phyloP scores from a whole-genome alignment of 2,888 invertebrate species.

The Drosophila algonquin region DNA sequence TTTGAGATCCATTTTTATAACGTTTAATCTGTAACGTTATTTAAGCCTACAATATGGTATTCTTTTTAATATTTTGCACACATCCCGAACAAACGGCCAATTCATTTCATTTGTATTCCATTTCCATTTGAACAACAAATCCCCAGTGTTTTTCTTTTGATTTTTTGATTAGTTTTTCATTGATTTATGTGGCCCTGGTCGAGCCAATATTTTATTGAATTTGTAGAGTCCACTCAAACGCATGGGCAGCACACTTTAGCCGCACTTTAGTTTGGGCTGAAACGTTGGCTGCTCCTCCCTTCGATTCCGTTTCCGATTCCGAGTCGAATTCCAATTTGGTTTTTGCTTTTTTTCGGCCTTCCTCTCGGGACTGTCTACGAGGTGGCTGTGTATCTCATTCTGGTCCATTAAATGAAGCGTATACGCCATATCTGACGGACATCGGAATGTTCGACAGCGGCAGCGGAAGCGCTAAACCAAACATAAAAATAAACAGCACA shows the following conservation, averaged over 20 bases:
- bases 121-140: conserved; percentile 39
- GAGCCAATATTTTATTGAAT: conserved; percentile 47
- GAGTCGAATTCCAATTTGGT: conserved; percentile 11
- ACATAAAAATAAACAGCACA: conserved; percentile 80
- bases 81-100: neutral
- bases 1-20: neutral
- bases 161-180: conserved; percentile 72
- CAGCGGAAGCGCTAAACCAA: conserved; percentile 76
- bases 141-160: conserved; percentile 53
- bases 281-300: conserved; percentile 26
- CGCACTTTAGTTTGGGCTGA: conserved; percentile 35
- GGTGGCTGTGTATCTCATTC: conserved; percentile 64
- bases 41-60: conserved; percentile 1
- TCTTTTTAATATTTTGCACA: neutral
- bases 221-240: conserved; percentile 7
- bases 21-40: neutral
- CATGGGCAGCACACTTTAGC: conserved; percentile 8
- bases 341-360: conserved; percentile 32
- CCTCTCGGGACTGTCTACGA: neutral
- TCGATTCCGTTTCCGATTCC: neutral
- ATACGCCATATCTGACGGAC: conserved; percentile 55
- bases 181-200: conserved; percentile 58
- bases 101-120: conserved; percentile 42
- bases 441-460: conserved; percentile 24
- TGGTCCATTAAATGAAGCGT: conserved; percentile 65